Percentiles rank a stretch among this genome's conserved stretches.
These are phyloP conservation scores for Tiphia femorata DNA, from an alignment of 2,888 invertebrate genomes.

Conservation along the genomic window DNA sequence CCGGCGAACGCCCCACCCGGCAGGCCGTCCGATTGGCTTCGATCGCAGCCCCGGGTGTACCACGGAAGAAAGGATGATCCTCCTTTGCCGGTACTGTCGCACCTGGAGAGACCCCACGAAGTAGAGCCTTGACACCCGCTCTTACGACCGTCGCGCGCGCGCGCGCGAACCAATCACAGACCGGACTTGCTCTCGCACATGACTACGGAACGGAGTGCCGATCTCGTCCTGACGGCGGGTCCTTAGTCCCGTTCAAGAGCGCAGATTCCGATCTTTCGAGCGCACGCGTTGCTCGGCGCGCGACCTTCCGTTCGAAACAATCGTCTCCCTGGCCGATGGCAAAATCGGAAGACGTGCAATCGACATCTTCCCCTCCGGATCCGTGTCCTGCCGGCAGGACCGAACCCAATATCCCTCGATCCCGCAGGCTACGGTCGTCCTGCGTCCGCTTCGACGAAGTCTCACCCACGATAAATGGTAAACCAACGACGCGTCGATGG, in stretches of 20 bases:
- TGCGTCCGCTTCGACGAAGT: too few species aligned
- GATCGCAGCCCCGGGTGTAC: background rate
- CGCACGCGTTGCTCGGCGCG: constrained; percentile 21
- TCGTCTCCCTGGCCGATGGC: constrained; percentile 15
- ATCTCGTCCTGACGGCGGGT: background rate
- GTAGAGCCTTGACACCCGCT: too few species aligned
- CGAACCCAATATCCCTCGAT: too few species aligned
- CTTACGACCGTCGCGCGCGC: too few species aligned
- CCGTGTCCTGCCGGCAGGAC: constrained; percentile 15
- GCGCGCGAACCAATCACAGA: too few species aligned
- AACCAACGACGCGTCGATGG: too few species aligned
- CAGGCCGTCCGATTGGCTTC: too few species aligned
- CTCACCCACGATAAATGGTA: too few species aligned
- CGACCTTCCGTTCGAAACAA: constrained; percentile 16
- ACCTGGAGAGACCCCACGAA: too few species aligned
- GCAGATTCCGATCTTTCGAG: constrained; percentile 14
- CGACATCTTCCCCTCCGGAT: constrained; percentile 27
- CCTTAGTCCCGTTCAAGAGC: constrained; percentile 24
- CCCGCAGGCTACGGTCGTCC: too few species aligned
- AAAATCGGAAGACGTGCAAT: constrained; percentile 9
- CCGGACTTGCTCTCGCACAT: constrained; percentile 28
- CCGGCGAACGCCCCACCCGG: background rate
- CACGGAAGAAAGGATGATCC: too few species aligned
- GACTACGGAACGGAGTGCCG: background rate
- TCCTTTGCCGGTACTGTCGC: too few species aligned